Percentiles rank a stretch among this genome's conserved stretches.
Evolutionary conservation across 2,113 vertebrate species (phyloP).

Genomic region (Condylura cristata): DNA sequence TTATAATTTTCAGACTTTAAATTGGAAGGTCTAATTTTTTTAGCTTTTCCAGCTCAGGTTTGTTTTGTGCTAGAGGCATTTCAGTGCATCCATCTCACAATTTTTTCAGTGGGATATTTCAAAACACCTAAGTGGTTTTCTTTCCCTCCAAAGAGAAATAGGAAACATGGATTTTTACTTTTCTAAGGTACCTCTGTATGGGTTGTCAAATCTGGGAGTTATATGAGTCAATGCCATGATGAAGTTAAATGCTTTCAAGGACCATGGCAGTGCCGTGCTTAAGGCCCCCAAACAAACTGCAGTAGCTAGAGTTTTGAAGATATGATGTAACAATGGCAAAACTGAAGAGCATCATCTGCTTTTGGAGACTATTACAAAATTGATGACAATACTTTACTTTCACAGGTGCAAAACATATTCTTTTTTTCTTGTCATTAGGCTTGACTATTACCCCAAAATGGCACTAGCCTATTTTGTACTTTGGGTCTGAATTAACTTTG

Average conservation of each 20-base stretch:
- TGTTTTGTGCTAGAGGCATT: constrained; percentile 73
- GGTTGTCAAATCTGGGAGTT: constrained; percentile 67
- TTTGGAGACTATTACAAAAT: neutral
- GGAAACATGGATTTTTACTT: neutral
- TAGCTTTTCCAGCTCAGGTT: constrained; percentile 51
- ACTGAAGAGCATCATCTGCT: neutral
- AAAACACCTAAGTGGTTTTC: constrained; percentile 40
- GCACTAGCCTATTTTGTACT: neutral
- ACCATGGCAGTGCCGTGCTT: neutral
- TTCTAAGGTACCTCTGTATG: constrained; percentile 32
- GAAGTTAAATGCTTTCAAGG: constrained; percentile 62
- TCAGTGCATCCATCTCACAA: constrained; percentile 70
- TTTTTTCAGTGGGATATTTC: constrained; percentile 68
- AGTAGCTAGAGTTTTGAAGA: neutral
- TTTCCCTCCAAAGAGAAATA: constrained; percentile 67
- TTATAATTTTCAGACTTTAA: constrained; percentile 47
- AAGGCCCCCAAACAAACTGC: neutral
- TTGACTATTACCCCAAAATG: constrained; percentile 27
- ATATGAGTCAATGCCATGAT: constrained; percentile 38
- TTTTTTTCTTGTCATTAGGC: neutral
- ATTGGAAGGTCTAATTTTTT: constrained; percentile 73
- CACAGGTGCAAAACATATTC: constrained; percentile 2
- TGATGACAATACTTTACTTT: neutral
- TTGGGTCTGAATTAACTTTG: constrained; percentile 27
- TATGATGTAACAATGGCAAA: neutral